Evolutionary conservation across 2,888 invertebrate genomes (phyloP).

Genomic region (Globia sparganii): DNA sequence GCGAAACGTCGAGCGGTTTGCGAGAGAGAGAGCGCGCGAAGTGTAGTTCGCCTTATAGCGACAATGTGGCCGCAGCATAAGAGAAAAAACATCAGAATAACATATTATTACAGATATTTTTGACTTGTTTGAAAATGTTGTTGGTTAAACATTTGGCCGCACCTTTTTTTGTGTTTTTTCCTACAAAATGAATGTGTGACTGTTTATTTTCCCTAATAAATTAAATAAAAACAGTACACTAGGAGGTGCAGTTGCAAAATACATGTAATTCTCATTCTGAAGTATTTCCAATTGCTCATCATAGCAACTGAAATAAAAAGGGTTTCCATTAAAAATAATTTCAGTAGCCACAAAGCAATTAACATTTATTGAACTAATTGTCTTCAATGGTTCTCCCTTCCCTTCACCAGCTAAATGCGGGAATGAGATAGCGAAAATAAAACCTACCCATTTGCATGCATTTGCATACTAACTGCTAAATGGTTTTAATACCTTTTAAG

Average conservation of each 20-base stretch:
- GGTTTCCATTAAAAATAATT: conserved; percentile 3
- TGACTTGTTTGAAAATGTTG: too few species aligned
- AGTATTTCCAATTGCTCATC: neutral
- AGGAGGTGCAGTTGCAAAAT: neutral
- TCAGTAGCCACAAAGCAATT: conserved; percentile 21
- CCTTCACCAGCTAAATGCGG: conserved; percentile 35
- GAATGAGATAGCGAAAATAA: conserved; percentile 55
- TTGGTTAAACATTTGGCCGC: too few species aligned
- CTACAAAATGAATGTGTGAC: too few species aligned
- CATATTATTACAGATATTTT: too few species aligned
- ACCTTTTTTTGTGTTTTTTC: too few species aligned
- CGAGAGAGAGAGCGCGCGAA: too few species aligned
- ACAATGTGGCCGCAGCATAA: too few species aligned
- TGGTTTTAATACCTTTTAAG: conserved; percentile 53
- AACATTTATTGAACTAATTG: conserved; percentile 49
- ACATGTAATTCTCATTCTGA: neutral
- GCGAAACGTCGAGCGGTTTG: neutral
- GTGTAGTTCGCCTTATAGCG: too few species aligned
- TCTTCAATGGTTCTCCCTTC: conserved; percentile 11
- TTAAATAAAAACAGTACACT: neutral
- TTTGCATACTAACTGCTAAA: conserved; percentile 61
- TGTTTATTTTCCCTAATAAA: too few species aligned
- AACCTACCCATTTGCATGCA: conserved; percentile 62
- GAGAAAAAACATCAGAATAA: too few species aligned
- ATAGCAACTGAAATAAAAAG: neutral